Percentiles rank a stretch among this genome's conserved stretches.
Conservation (phyloP, 2,888 invertebrate species). For the Sylvicola fuscatus region DNA sequence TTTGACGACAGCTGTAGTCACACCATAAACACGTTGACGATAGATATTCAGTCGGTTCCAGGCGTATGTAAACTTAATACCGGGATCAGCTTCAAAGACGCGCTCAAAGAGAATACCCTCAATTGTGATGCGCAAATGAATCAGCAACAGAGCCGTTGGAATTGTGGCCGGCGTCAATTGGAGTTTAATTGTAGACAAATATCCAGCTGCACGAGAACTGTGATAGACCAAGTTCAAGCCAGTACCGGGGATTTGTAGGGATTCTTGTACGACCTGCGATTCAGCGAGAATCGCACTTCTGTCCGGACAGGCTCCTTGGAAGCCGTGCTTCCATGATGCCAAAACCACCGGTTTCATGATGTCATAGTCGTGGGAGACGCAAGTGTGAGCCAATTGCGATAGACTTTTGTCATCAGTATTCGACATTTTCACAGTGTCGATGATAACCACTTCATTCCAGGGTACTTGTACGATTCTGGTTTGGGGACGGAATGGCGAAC, state of each 20-base stretch:
- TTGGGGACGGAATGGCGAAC: slow-evolving; percentile 75
- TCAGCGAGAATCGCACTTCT: slow-evolving; percentile 77
- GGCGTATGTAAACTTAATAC: slow-evolving; percentile 90
- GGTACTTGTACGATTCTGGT: slow-evolving; percentile 80
- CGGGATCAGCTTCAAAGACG: slow-evolving; percentile 87
- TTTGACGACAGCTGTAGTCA: slow-evolving; percentile 83
- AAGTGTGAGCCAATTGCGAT: slow-evolving; percentile 48
- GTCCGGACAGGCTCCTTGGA: slow-evolving; percentile 87
- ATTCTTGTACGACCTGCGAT: slow-evolving; percentile 89
- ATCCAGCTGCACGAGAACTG: slow-evolving; percentile 85
- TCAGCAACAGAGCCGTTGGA: slow-evolving; percentile 60
- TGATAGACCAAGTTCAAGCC: slow-evolving; percentile 92
- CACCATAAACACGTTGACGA: slow-evolving; percentile 88
- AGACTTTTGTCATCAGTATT: slow-evolving; percentile 58
- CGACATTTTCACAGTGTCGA: slow-evolving; percentile 67
- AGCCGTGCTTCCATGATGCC: slow-evolving; percentile 88
- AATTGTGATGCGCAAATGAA: slow-evolving; percentile 80
- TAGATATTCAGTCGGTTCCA: slow-evolving; percentile 97
- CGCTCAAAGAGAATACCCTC: slow-evolving; percentile 89
- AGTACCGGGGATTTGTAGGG: slow-evolving; percentile 82
- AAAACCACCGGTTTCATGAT: slow-evolving; percentile 82
- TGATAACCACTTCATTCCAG: slow-evolving; percentile 95
- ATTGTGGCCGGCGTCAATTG: slow-evolving; percentile 74
- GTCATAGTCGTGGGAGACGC: slow-evolving; percentile 77
- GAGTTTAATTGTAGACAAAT: slow-evolving; percentile 77